Percentiles rank a stretch among this genome's conserved stretches.
Conservation (phyloP, 2,113 vertebrate species). For the Eonycteris spelaea region DNA sequence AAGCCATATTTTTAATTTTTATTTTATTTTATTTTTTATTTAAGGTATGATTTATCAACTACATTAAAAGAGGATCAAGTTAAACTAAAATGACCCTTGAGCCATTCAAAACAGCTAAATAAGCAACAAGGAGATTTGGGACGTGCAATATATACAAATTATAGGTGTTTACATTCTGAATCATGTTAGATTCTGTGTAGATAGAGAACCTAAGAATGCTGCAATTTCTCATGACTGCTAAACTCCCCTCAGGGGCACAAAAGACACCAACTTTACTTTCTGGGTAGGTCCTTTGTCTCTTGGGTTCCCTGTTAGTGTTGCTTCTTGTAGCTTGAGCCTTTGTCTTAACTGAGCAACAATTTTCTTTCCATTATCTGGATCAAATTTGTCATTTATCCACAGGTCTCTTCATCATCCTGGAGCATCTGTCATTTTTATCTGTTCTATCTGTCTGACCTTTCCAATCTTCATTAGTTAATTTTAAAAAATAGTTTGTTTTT, state of each 20-base stretch:
- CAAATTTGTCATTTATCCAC: not conserved
- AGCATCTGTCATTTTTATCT: not conserved
- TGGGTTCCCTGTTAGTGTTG: not conserved
- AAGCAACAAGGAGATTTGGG: not conserved
- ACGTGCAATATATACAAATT: not conserved
- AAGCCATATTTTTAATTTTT: not conserved
- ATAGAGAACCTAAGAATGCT: not conserved
- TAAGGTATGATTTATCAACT: not conserved
- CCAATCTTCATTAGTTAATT: not conserved
- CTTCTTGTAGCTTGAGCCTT: not conserved
- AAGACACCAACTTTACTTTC: not conserved
- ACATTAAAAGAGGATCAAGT: not conserved
- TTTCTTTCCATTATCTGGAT: not conserved
- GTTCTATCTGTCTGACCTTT: not conserved
- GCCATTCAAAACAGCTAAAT: not conserved
- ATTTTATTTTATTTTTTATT: not conserved
- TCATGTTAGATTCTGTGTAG: not conserved
- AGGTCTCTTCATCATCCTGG: not conserved
- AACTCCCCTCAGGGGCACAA: not conserved
- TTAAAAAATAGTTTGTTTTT: not conserved
- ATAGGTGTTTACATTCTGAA: not conserved
- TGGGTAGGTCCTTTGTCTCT: fast-evolving
- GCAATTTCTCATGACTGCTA: not conserved
- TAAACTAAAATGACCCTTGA: not conserved
- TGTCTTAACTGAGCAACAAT: not conserved